Base-by-base conservation (phyloP, 37 sponge, comb jelly and placozoan genomes). In the Aphrocallistes beatrix region DNA sequence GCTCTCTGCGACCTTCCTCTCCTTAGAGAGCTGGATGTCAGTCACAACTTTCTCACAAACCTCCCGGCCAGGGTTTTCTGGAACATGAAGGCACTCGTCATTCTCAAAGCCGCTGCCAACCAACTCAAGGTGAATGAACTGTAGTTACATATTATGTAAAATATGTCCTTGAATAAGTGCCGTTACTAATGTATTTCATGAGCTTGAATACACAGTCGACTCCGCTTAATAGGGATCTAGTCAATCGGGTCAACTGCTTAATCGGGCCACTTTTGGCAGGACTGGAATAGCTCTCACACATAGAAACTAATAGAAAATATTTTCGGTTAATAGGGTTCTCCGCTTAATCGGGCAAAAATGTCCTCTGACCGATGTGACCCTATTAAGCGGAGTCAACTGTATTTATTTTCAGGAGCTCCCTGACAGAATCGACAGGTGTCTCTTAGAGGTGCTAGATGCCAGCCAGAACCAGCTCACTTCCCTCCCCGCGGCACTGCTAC, bases 381-480 rank as follows among this genome's bases (percentile, higher is more conserved):
- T n/a, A n/a, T n/a, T n/a, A n/a, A n/a, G n/a, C n/a, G n/a, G n/a
- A n/a, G n/a, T n/a, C n/a, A n/a, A n/a, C n/a, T n/a, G n/a, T n/a
- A n/a, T n/a, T n/a, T n/a, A n/a, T n/a, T n/a, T n/a, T n/a, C n/a
- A 60, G 75, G 25, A 19, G 8, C 75, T 60, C 75, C 75, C 75
- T 60, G 75, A 60, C 34, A 60, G 75, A 60, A 60, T 60, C 10
- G 75, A 60, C 75, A 60, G n/a, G 34, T 60, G 75, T 13, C 34
- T 60, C 28, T 30, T 60, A 60, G 82, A 91, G 75, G 82, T 85
- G 39, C 82, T 94, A 0, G 83, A 88, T 40, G 85, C 88, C 38
- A 91, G 90, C 40, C 25, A 88, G 38, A 94, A 94, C 83, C 83
- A 83, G 28, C 90, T 94, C 38, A 81, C 87, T 30, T 25, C 85